Evolutionary conservation across 2,797 vertebrate genomes (phyloP).

Genomic region (Varecia variegata): DNA sequence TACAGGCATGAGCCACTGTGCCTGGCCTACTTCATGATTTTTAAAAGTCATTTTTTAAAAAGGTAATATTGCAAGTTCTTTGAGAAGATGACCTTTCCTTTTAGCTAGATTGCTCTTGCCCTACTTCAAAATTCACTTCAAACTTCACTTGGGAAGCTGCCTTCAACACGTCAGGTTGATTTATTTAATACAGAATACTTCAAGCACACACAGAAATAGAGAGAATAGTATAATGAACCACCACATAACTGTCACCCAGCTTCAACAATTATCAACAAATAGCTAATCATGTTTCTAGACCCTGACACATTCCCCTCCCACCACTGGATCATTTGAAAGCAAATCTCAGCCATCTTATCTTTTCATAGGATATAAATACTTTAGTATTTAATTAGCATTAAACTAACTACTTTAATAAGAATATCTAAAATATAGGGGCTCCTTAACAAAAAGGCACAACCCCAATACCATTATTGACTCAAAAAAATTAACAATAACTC

Average conservation of each 20-base stretch:
- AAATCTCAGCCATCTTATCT: neutral
- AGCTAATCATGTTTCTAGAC: neutral
- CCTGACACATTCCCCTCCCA: neutral
- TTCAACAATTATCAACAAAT: neutral
- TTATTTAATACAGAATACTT: slow-evolving; percentile 46
- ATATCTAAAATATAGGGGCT: slow-evolving; percentile 23
- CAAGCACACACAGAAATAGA: slow-evolving; percentile 1
- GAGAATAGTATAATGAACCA: neutral
- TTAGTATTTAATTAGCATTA: neutral
- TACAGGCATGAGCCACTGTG: neutral
- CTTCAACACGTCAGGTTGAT: neutral
- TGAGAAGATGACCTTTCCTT: neutral
- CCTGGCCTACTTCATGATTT: neutral
- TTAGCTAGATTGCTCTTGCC: neutral
- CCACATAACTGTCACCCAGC: neutral
- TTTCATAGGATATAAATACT: slow-evolving; percentile 12
- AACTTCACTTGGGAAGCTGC: neutral
- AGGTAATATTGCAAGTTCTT: neutral
- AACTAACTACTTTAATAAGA: slow-evolving; percentile 17
- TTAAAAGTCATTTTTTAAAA: neutral
- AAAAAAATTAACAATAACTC: neutral
- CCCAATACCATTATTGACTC: neutral
- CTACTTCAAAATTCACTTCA: slow-evolving; percentile 11
- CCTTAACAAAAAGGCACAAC: neutral
- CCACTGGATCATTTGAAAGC: neutral